A percentile compares a stretch with the other conserved stretches of the same genome.
Evolutionary conservation across 2,797 vertebrate genomes (phyloP).

Genomic region (Cryptoblepharus egeriae): DNA sequence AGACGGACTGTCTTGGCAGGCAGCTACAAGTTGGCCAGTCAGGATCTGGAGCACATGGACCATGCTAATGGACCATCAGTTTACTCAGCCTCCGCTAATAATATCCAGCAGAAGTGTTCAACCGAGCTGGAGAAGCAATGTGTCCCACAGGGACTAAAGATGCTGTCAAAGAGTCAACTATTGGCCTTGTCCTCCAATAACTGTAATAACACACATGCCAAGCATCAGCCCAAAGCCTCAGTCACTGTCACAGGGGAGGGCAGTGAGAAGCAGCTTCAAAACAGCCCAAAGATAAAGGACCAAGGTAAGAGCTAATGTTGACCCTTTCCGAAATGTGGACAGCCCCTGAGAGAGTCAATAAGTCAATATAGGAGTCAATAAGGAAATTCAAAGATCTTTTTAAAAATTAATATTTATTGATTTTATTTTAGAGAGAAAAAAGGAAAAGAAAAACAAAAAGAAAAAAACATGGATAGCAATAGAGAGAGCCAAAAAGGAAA

Average conservation of each 20-base stretch:
- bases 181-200: constrained; percentile 72
- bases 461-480: too few relatives aligned
- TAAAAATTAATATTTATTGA: too few relatives aligned
- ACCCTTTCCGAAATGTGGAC: neutral
- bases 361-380: neutral
- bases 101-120: neutral
- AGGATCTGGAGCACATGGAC: neutral
- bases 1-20: constrained; percentile 47
- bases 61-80: neutral
- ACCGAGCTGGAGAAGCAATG: constrained; percentile 32
- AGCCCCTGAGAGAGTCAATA: too few relatives aligned
- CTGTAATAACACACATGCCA: constrained; percentile 71
- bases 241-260: rapidly evolving
- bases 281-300: constrained; percentile 11
- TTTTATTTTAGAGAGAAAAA: too few relatives aligned
- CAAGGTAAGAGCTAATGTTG: constrained; percentile 46
- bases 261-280: neutral
- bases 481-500: neutral
- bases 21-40: neutral
- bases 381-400: neutral
- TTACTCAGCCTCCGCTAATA: rapidly evolving
- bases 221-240: constrained; percentile 20
- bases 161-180: constrained; percentile 51
- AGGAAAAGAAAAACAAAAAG: too few relatives aligned
- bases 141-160: constrained; percentile 35